Base-by-base conservation (phyloP, 2,797 vertebrate species). In the Clamator glandarius region DNA sequence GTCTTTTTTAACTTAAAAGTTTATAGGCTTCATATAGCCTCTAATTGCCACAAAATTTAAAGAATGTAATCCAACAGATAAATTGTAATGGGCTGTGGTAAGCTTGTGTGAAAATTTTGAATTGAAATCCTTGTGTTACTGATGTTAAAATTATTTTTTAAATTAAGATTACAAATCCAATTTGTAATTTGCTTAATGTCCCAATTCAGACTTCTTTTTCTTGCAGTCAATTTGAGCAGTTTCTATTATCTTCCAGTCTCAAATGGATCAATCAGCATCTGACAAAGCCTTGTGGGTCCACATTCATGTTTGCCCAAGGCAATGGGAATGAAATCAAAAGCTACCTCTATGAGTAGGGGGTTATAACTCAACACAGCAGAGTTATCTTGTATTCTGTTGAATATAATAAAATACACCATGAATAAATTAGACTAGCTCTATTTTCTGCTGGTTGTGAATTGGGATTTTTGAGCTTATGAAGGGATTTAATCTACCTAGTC, bases 261-360 rank as follows among this genome's bases (percentile, higher is more conserved):
- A 96, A 97, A 97, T 96, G 96, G 97, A 98, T 98, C 98, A 97
- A 97, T 97, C 97, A 97, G 82, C 93, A 95, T 96, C 94, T 97
- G 96, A 97, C 90, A 67, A 81, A 96, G 95, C 93, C 97, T 97
- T 97, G 89, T 96, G 95, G 95, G 95, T 97, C 96, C 93, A 97
- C 95, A 95, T 91, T 96, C 96, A 89, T 96, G 96, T 95, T 97
- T 5, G 96, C 97, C 96, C 91, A 97, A 97, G 97, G 97, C 97
- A 97, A 96, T 97, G 94, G 93, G 96, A 97, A 96, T 94, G 81
- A 97, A 97, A 98, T 97, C 95, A 97, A 97, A 98, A 97, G 87
- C 96, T 96, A 74, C 90, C 86, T 97, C 73, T 95, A 69, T 91
- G 92, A 88, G 93, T 94, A 94, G 89, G 87, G 91, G 74, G 62